These are phyloP conservation scores for Eucidaris tribuloides DNA, from an alignment of 35 echinoderm and acorn worm species.

Conservation along the genomic window DNA sequence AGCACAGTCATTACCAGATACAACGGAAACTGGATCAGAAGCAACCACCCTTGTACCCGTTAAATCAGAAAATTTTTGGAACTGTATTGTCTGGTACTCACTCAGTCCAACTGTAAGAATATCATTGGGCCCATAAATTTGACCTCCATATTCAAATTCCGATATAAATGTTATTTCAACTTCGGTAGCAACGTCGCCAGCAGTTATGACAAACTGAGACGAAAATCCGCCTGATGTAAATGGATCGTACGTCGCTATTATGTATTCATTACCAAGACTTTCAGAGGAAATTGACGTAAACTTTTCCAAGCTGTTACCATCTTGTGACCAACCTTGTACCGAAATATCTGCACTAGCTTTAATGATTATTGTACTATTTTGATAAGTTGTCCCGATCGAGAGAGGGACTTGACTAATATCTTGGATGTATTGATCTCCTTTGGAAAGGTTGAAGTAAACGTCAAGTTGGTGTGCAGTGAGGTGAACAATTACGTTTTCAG, in stretches of 20 bases:
- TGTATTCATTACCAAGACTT: conserved; percentile 70
- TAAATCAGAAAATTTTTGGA: conserved; percentile 64
- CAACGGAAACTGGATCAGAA: conserved; percentile 53
- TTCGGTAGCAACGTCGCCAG: background rate
- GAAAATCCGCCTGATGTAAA: background rate
- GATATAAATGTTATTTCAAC: background rate
- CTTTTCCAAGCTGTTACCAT: conserved; percentile 44
- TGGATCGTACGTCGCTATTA: conserved; percentile 63
- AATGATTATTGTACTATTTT: conserved; percentile 64
- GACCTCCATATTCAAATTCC: background rate
- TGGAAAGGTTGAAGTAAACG: background rate
- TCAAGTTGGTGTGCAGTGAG: background rate
- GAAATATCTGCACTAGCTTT: conserved; percentile 35
- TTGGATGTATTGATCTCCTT: background rate
- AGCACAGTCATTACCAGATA: conserved; percentile 69
- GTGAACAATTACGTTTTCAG: background rate
- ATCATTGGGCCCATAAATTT: background rate
- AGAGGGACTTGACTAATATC: background rate
- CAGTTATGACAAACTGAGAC: background rate
- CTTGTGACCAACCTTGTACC: conserved; percentile 57
- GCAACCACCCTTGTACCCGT: conserved; percentile 63
- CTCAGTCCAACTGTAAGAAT: conserved; percentile 36
- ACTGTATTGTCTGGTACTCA: conserved; percentile 62
- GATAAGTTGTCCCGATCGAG: conserved; percentile 38
- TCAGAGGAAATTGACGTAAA: conserved; percentile 64